These are phyloP conservation scores for Laterallus jamaicensis DNA, from an alignment of 2,113 vertebrate genomes.

Conservation along the genomic window DNA sequence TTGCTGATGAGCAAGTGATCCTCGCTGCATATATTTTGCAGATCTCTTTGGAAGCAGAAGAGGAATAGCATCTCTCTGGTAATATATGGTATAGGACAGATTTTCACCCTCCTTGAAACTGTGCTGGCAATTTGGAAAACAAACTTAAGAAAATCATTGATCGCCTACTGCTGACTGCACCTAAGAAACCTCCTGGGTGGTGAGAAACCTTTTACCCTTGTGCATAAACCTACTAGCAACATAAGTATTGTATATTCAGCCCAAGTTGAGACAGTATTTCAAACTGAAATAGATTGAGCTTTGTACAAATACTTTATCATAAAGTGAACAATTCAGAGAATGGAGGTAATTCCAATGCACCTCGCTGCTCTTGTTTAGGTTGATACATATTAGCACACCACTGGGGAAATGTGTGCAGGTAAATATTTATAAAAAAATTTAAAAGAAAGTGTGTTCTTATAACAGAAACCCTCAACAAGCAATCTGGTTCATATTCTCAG, in stretches of 20 bases:
- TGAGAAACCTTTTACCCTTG: background rate
- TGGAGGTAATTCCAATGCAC: background rate
- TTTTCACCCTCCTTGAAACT: background rate
- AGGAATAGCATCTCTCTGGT: background rate
- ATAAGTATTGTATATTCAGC: background rate
- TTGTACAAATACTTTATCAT: background rate
- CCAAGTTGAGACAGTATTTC: fast-evolving
- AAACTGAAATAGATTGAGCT: background rate
- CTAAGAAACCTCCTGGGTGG: background rate
- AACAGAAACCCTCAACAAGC: background rate
- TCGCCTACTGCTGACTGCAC: background rate
- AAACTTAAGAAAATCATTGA: background rate
- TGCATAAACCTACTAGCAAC: background rate
- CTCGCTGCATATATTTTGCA: background rate
- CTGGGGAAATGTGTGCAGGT: background rate
- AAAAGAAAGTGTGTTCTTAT: background rate
- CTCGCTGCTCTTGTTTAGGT: background rate
- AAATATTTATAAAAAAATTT: background rate
- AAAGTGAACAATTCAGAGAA: background rate
- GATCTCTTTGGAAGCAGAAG: background rate
- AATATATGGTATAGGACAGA: fast-evolving
- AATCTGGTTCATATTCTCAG: background rate
- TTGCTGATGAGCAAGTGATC: background rate
- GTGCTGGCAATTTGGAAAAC: background rate
- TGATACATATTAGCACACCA: background rate